Base-by-base conservation (phyloP, 2,113 vertebrate species). In the Scomber japonicus region DNA sequence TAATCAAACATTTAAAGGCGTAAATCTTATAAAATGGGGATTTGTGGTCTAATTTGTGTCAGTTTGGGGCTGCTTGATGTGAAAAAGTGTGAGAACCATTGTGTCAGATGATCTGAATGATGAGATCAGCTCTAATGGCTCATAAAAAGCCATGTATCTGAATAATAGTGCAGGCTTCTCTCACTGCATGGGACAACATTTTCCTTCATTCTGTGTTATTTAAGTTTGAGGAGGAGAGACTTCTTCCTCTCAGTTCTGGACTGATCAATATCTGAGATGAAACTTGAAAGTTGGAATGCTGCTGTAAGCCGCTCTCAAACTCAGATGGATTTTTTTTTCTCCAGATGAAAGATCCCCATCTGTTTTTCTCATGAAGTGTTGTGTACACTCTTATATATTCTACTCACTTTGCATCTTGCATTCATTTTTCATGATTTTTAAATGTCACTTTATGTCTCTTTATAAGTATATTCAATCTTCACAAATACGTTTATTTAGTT, bases 111-210 rank as follows among this genome's bases (percentile, higher is more conserved):
- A 78, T 65, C 53, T 57, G 44, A 65, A 45, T 65, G 67, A 80
- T 84, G 63, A 77, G 35, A 78, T 82, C 71, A 54, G 64, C 9
- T 48, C n/a, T 73, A 56, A 51, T 11, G 17, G 50, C 19, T 78
- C 53, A 59, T 14, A 12, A 14, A 79, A 75, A 57, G 13, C 27
- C 8, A 44, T 30, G 59, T 17, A 63, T 70, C 73, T 77, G 8
- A 82, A 80, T 62, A 69, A 30, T 44, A 9, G 44, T 19, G 35
- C 68, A 30, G 13, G 14, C 19, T 15, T 49, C 44, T 60, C 21
- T 40, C 11, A 44, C 27, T 56, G 2, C 30, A 75, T 30, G 13
- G 19, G n/a, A 44, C 50, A 17, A 11, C 3, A 13, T 62, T 65
- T 64, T 51, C 6, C 19, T 17, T 40, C 24, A 19, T 40, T 78